phyloP scores from a whole-genome alignment of 2,113 vertebrate species.

The Parus major region DNA sequence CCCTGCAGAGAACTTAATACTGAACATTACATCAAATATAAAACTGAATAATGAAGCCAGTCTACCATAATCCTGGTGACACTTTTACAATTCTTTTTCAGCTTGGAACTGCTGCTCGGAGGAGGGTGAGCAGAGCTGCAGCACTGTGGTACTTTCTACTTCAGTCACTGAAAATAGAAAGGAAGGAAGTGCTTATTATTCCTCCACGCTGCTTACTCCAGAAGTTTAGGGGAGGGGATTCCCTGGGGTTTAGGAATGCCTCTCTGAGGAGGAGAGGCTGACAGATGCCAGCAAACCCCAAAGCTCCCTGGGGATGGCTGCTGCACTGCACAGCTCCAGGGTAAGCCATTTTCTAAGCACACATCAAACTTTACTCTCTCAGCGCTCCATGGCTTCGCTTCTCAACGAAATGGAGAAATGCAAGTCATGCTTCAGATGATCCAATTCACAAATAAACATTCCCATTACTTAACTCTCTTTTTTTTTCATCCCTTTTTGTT shows the following conservation, averaged over 20 bases:
- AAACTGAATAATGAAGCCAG: background rate
- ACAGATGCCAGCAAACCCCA: constrained; percentile 14
- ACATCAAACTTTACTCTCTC: background rate
- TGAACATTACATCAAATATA: background rate
- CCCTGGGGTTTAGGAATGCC: constrained; percentile 57
- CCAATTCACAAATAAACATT: background rate
- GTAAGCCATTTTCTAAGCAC: constrained; percentile 31
- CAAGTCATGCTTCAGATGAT: background rate
- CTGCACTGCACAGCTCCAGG: background rate
- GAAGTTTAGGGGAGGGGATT: constrained; percentile 28
- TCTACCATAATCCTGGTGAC: background rate
- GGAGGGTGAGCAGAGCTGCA: background rate
- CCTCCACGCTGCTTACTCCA: constrained; percentile 4
- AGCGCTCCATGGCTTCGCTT: background rate
- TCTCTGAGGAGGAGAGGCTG: constrained; percentile 16
- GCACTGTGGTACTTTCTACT: background rate
- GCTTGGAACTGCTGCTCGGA: background rate
- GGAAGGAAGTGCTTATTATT: constrained; percentile 56
- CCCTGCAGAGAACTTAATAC: background rate
- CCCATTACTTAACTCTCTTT: background rate
- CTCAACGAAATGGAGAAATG: background rate
- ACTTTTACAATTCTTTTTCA: background rate
- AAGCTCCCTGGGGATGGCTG: background rate
- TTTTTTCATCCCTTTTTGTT: background rate
- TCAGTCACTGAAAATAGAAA: constrained; percentile 47